Conservation (phyloP, 2,797 vertebrate genomes). For the Sciurus carolinensis region DNA sequence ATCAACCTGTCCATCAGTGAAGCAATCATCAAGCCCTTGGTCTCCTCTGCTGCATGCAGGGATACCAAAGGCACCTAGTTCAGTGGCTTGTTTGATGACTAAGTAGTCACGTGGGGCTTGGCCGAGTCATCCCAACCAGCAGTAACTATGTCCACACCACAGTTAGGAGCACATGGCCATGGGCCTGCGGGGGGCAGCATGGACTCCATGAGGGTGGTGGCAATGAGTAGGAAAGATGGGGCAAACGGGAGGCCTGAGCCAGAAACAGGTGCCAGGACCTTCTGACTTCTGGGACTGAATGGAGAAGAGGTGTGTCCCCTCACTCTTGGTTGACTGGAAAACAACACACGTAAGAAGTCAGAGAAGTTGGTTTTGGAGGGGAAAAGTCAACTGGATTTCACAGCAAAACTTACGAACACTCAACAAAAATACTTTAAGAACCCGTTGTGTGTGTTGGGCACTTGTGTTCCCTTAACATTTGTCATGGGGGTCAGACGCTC, state of each 20-base stretch:
- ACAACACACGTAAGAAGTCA: neutral
- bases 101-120: neutral
- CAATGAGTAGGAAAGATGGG: neutral
- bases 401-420: neutral
- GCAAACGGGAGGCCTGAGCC: neutral
- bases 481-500: neutral
- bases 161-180: neutral
- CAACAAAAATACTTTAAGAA: neutral
- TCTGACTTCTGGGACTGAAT: neutral
- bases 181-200: neutral
- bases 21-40: neutral
- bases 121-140: neutral
- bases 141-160: neutral
- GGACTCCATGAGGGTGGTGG: neutral
- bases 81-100: neutral
- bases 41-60: neutral
- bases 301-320: neutral
- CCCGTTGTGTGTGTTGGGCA: neutral
- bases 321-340: neutral
- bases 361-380: neutral
- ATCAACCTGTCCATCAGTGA: neutral
- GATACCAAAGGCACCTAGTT: neutral
- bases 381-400: neutral
- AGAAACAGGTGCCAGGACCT: neutral
- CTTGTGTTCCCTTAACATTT: constrained; percentile 3